Conservation (phyloP, 2,113 vertebrate genomes). For the Nothobranchius furzeri region DNA sequence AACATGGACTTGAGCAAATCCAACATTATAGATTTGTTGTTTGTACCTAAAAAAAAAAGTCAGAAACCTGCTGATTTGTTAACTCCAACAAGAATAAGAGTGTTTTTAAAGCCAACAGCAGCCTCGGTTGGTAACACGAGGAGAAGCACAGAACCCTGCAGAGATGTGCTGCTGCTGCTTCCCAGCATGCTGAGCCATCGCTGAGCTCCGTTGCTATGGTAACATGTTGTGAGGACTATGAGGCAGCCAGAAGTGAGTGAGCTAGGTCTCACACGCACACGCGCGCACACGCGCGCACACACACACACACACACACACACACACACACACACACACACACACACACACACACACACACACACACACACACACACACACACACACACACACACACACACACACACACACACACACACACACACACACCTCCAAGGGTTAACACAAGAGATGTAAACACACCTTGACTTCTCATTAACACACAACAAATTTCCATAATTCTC, state of each 20-base stretch:
- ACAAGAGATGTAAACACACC: neutral
- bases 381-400: neutral
- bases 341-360: constrained; percentile 31
- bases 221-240: constrained; percentile 59
- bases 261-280: constrained; percentile 44
- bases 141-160: constrained; percentile 6
- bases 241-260: constrained; percentile 55
- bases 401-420: constrained; percentile 40
- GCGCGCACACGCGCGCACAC: constrained; percentile 1
- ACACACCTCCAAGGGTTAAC: neutral
- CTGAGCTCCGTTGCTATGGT: constrained; percentile 48
- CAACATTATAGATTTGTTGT: no score
- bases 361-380: constrained; percentile 11
- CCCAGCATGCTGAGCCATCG: constrained; percentile 45
- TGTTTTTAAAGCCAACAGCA: constrained; percentile 21
- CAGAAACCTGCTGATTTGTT: neutral
- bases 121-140: neutral
- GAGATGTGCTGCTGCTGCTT: constrained; percentile 13
- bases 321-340: no score
- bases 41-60: neutral
- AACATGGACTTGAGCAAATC: no score
- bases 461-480: constrained; percentile 10
- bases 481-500: constrained; percentile 29
- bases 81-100: neutral
- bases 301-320: no score